Percentiles rank a stretch among this genome's conserved stretches.
Conservation (phyloP, 37 sponge, comb jelly and placozoan genomes). For the Eunapius fragilis region DNA sequence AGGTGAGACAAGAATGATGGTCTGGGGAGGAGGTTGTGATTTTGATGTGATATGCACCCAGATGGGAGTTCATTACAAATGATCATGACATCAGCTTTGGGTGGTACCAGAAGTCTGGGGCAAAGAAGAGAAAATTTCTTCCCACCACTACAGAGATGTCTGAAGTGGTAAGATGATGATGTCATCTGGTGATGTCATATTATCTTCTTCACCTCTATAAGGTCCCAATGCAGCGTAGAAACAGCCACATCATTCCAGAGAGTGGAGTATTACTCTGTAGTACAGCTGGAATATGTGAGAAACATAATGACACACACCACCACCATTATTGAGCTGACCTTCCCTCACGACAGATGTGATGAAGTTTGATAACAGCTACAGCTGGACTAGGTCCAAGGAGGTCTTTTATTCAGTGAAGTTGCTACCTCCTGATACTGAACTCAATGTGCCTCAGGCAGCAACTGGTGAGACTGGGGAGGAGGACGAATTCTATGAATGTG, state of each 20-base stretch:
- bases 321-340: neutral
- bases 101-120: slow-evolving; percentile 44
- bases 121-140: neutral
- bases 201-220: slow-evolving; percentile 2
- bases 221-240: slow-evolving; percentile 40
- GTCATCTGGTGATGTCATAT: neutral
- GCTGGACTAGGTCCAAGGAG: slow-evolving; percentile 77
- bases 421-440: slow-evolving; percentile 48
- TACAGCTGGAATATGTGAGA: slow-evolving; percentile 75
- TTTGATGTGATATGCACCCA: neutral
- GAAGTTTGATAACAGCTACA: slow-evolving; percentile 88
- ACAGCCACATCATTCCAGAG: slow-evolving; percentile 73
- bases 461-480: slow-evolving; percentile 1
- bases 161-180: slow-evolving; percentile 31
- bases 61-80: slow-evolving; percentile 74
- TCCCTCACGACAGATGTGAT: slow-evolving; percentile 68
- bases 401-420: slow-evolving; percentile 64
- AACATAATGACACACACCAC: neutral
- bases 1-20: neutral
- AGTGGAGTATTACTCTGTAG: slow-evolving; percentile 57
- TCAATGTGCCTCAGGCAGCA: neutral
- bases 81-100: slow-evolving; percentile 84
- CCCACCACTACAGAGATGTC: neutral
- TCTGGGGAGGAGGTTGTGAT: neutral
- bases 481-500: slow-evolving; percentile 45